These are phyloP conservation scores for Anguilla japonica DNA, from an alignment of 2,113 vertebrate species.

Conservation along the genomic window DNA sequence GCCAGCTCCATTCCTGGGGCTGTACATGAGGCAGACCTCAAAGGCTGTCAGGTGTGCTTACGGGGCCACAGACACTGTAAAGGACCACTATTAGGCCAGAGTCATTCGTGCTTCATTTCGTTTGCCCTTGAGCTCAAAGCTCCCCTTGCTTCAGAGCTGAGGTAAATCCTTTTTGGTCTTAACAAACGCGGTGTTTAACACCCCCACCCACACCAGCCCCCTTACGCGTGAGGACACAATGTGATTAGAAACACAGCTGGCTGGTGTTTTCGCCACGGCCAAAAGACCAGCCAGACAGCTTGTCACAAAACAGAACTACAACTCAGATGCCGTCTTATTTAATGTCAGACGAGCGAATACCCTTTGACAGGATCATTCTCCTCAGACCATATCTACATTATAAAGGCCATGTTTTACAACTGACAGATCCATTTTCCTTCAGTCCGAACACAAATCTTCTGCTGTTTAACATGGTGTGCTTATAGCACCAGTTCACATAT, in stretches of 20 bases:
- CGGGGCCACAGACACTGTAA: not conserved
- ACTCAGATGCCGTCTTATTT: not conserved
- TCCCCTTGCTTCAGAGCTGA: not conserved
- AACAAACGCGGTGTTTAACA: not conserved
- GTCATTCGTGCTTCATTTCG: not conserved
- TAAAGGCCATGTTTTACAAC: not conserved
- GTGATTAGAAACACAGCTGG: not conserved
- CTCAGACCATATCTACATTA: not conserved
- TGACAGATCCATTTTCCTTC: not conserved
- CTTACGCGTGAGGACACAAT: not conserved
- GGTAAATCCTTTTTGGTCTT: not conserved
- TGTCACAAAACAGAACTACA: not conserved
- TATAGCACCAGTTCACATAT: not conserved
- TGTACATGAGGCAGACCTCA: not conserved
- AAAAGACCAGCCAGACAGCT: constrained; percentile 1
- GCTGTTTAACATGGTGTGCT: not conserved
- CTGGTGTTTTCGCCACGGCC: not conserved
- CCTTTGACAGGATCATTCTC: not conserved
- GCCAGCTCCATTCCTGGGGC: too few relatives aligned
- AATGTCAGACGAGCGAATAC: not conserved
- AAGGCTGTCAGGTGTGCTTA: too few relatives aligned
- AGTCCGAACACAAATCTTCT: not conserved
- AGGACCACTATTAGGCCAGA: not conserved
- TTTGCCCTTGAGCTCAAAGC: not conserved
- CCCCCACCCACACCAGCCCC: not conserved